These are phyloP conservation scores for Daboia siamensis DNA, from an alignment of 2,113 vertebrate genomes.

Conservation along the genomic window DNA sequence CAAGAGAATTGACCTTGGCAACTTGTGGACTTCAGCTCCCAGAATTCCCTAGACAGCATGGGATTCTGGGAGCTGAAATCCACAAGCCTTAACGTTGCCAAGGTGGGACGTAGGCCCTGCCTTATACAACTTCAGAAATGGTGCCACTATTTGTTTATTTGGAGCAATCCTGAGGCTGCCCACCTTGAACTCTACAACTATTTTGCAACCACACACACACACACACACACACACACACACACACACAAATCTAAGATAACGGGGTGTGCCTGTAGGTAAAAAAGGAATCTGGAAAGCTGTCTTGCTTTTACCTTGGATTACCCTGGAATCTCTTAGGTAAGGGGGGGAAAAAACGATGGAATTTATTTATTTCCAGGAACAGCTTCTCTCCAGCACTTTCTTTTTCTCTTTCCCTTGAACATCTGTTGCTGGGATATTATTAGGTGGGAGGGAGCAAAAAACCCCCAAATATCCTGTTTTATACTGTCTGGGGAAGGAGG, in stretches of 20 bases:
- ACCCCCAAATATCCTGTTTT: not conserved
- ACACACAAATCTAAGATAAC: not conserved
- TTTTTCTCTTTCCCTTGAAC: not conserved
- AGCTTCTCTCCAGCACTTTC: not conserved
- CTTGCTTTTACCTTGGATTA: not conserved
- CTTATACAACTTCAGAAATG: not conserved
- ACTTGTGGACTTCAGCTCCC: not conserved
- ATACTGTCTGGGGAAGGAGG: not conserved
- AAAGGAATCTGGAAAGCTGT: not conserved
- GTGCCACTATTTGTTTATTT: not conserved
- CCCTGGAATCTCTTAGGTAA: not conserved
- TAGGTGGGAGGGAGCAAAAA: not conserved
- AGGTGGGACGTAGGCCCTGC: not conserved
- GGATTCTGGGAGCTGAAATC: not conserved
- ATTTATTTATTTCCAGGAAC: not conserved
- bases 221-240: too few relatives aligned
- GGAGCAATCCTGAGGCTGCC: not conserved
- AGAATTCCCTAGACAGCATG: not conserved
- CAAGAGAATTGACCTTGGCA: not conserved
- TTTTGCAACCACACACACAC: not conserved
- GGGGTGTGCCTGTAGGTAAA: not conserved
- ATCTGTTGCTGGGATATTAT: not conserved
- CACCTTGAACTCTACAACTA: not conserved
- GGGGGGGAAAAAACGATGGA: rapidly evolving
- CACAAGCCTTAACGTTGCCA: not conserved